A percentile compares a stretch with the other conserved stretches of the same genome.
phyloP scores from a whole-genome alignment of 2,797 vertebrate species.

The Notamacropus eugenii region DNA sequence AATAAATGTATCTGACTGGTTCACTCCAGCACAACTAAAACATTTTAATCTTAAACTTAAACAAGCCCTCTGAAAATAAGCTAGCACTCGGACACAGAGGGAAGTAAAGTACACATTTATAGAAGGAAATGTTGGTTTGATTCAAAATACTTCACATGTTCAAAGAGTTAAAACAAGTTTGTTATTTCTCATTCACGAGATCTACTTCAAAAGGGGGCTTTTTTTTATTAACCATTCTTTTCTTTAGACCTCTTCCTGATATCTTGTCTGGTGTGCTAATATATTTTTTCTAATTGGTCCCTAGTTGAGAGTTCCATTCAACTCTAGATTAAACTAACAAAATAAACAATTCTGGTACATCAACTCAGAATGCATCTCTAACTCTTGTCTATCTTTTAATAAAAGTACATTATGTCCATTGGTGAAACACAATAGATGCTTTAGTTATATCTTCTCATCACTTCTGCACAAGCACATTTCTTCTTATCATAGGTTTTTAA shows the following conservation, averaged over 20 bases:
- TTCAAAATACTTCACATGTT: background rate
- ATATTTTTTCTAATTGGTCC: background rate
- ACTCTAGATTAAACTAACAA: background rate
- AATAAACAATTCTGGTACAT: background rate
- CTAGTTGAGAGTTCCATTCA: background rate
- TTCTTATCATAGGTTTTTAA: background rate
- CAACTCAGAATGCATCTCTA: background rate
- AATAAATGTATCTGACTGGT: background rate
- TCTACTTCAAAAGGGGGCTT: background rate
- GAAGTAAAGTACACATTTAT: background rate
- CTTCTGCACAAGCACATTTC: background rate
- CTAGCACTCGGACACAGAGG: background rate
- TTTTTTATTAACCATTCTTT: background rate
- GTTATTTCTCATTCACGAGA: background rate
- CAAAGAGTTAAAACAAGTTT: background rate
- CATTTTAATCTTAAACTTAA: background rate
- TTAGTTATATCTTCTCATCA: background rate
- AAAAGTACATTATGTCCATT: background rate
- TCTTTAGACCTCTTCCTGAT: background rate
- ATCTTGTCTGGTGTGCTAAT: background rate
- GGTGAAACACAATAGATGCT: background rate
- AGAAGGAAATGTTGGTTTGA: background rate
- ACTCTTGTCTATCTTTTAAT: background rate
- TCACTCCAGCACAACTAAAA: background rate
- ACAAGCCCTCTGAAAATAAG: background rate